Conservation (phyloP, 2,888 invertebrate genomes). For the Trissolcus brochymenae region DNA sequence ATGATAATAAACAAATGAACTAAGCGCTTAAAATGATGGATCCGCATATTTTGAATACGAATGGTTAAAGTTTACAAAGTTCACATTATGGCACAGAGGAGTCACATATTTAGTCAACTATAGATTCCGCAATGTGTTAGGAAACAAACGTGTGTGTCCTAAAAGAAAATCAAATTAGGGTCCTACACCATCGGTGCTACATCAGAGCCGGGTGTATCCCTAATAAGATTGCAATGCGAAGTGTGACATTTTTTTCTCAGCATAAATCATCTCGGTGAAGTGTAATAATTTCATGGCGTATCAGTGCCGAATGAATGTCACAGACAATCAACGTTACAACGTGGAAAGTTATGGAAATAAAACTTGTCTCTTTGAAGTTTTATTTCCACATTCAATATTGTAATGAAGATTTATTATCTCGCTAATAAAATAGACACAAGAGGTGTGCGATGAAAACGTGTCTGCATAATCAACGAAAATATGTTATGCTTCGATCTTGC, state of each 20-base stretch:
- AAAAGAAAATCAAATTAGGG: constrained; percentile 13
- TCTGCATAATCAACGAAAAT: too few species aligned
- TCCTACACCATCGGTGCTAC: constrained; percentile 1
- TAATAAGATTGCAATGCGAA: constrained; percentile 15
- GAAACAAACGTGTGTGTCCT: constrained; percentile 8
- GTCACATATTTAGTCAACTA: neutral
- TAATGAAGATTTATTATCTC: too few species aligned
- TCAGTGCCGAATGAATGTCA: constrained; percentile 2
- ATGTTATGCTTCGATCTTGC: too few species aligned
- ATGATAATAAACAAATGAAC: too few species aligned
- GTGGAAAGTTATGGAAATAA: neutral
- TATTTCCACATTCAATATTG: too few species aligned
- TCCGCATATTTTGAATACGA: too few species aligned
- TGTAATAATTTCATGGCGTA: constrained; percentile 3
- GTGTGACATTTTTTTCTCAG: neutral
- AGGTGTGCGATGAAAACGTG: too few species aligned
- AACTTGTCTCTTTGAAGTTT: too few species aligned
- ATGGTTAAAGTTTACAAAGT: constrained; percentile 21
- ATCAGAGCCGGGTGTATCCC: constrained; percentile 3
- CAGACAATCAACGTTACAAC: constrained; percentile 1
- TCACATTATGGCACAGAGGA: neutral
- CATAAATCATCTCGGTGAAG: constrained; percentile 12
- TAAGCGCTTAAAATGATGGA: neutral
- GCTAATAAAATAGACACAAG: too few species aligned
- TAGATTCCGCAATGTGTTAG: constrained; percentile 3